Conservation (phyloP, 2,888 invertebrate genomes). For the Metalampra italica region DNA sequence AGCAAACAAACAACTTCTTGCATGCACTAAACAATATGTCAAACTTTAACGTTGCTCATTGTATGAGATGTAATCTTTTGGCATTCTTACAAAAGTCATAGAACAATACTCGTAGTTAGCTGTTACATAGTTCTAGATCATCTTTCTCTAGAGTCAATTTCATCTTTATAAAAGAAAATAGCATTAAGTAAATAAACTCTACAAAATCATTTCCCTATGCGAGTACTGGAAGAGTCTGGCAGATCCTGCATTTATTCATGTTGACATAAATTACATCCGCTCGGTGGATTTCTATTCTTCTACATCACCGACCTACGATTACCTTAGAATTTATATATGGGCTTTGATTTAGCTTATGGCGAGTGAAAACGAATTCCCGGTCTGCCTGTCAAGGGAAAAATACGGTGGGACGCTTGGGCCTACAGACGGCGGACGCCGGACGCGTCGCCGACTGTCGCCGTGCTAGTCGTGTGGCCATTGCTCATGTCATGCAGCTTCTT, state of each 20-base stretch:
- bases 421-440: neutral
- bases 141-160: too few species aligned
- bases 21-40: too few species aligned
- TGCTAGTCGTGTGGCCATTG: neutral
- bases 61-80: too few species aligned
- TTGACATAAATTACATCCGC: constrained; percentile 4
- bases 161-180: too few species aligned
- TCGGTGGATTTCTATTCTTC: neutral
- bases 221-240: too few species aligned
- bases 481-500: neutral
- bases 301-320: neutral
- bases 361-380: constrained; percentile 37
- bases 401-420: constrained; percentile 15
- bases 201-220: neutral
- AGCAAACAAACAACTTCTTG: too few species aligned
- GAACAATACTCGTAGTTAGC: too few species aligned
- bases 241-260: constrained; percentile 8
- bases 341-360: constrained; percentile 9
- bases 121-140: too few species aligned
- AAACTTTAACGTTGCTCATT: too few species aligned
- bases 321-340: neutral
- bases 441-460: neutral
- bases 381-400: constrained; percentile 24
- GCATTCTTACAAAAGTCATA: too few species aligned
- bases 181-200: too few species aligned